These are phyloP conservation scores for Tachysurus fulvidraco DNA, from an alignment of 2,113 vertebrate species.

Conservation along the genomic window DNA sequence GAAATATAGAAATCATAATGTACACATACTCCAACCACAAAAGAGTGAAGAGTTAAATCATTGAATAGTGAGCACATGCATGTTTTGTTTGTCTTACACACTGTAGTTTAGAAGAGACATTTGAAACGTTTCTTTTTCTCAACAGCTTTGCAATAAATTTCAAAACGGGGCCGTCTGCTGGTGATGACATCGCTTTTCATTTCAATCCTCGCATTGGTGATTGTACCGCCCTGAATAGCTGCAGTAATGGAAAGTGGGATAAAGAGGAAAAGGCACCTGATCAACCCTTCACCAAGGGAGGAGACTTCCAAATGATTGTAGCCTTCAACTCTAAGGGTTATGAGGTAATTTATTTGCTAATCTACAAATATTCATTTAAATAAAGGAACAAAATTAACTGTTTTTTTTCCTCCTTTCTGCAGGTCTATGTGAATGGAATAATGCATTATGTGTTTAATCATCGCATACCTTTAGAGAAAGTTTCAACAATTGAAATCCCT, in stretches of 20 bases:
- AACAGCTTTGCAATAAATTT: conserved; percentile 19
- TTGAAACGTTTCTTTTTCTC: no score
- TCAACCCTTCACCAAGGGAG: conserved; percentile 24
- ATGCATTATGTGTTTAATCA: conserved; percentile 16
- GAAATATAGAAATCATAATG: no score
- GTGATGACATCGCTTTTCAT: conserved; percentile 5
- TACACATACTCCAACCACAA: no score
- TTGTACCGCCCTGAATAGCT: background rate
- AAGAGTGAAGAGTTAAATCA: no score
- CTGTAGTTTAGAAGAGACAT: no score
- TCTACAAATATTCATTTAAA: background rate
- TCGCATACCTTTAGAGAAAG: conserved; percentile 19
- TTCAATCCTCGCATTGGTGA: background rate
- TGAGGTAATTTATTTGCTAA: conserved; percentile 11
- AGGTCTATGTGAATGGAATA: conserved; percentile 4
- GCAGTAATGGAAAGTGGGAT: background rate
- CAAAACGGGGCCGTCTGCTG: background rate
- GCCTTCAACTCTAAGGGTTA: conserved; percentile 23
- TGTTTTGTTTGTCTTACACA: no score
- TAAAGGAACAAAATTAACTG: background rate
- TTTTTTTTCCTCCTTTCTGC: background rate
- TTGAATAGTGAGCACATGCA: no score
- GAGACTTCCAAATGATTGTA: conserved; percentile 17
- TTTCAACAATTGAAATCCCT: background rate
- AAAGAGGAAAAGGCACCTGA: background rate